Evolutionary conservation across 2,797 vertebrate genomes (phyloP), one percentile per base, ranked within the genome.

Genomic region (Tauraco hartlaubi): DNA sequence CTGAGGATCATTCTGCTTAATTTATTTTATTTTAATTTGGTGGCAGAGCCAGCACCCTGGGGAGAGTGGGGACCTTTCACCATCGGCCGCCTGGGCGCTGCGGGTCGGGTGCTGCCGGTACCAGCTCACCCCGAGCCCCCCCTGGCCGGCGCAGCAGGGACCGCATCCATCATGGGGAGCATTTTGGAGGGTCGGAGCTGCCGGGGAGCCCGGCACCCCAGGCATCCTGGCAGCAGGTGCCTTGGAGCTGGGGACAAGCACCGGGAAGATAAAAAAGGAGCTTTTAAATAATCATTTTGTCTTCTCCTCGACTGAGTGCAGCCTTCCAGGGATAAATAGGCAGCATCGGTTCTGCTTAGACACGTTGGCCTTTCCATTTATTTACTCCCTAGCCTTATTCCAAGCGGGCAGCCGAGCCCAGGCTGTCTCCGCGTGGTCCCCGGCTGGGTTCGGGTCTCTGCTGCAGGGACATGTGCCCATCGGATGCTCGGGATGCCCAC

Each of bases 221-320:
- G 79, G 90, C 88, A 77, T 85, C 69, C 80, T 75, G 77, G 91
- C 55, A 23, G 51, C 91, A 91, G 94, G 74, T 66, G 76, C 37
- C 4, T 48, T 72, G 63, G 72, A 96, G 92, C 80, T 9, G 6
- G 39, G 91, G 68, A 66, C 66, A 80, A 80, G 85, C 43, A 8
- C 92, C 2, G 1, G 62, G 33, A 93, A 96, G 94, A 96, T 92
- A 75, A 96, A 97, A 91, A 90, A 83, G 80, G 80, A 88, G 91
- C 96, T 97, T 96, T 97, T 97, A 97, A 98, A 96, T 92, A 96
- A 97, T 96, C 90, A 91, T 96, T 96, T 96, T 95, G 88, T 98
- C 88, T 88, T 86, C 93, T 56, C 4, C 84, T 95, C 1, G 0
- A 90, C 95, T 56, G 85, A 95, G 96, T 28, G 23, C 92, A 80